A percentile compares a stretch with the other conserved stretches of the same genome.
Conservation (phyloP, 2,888 invertebrate genomes). For the Dasypolia templi region DNA sequence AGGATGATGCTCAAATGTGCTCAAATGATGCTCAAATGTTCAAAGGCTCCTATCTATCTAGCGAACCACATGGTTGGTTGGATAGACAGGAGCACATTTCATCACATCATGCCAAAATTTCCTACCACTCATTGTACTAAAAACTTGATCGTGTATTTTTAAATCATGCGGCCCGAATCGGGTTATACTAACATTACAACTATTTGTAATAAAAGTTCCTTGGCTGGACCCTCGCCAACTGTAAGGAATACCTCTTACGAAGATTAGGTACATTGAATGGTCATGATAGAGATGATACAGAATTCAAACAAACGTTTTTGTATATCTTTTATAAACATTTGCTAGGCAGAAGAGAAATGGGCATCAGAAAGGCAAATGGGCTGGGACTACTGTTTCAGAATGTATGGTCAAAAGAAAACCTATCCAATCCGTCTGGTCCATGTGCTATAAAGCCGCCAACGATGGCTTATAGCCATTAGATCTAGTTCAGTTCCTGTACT, state of each 20-base stretch:
- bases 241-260: conserved; percentile 33
- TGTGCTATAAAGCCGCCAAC: not conserved
- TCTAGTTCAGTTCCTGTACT: not conserved
- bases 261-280: conserved; percentile 19
- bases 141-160: conserved; percentile 18
- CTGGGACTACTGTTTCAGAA: too few relatives aligned
- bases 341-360: not conserved
- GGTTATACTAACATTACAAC: conserved; percentile 53
- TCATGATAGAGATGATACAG: not conserved
- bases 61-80: too few relatives aligned
- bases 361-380: too few relatives aligned
- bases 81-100: not conserved
- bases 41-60: too few relatives aligned
- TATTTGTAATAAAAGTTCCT: conserved; percentile 51
- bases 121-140: not conserved
- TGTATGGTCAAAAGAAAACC: too few relatives aligned
- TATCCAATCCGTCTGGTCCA: too few relatives aligned
- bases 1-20: not conserved
- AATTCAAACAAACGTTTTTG: not conserved
- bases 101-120: conserved; percentile 7
- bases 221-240: conserved; percentile 58
- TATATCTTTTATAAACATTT: not conserved
- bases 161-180: conserved; percentile 3
- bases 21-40: too few relatives aligned
- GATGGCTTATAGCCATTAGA: not conserved